Percentiles rank a stretch among this genome's conserved stretches.
These are phyloP conservation scores for Garrulus glandarius DNA, from an alignment of 2,797 vertebrate species.

Conservation along the genomic window DNA sequence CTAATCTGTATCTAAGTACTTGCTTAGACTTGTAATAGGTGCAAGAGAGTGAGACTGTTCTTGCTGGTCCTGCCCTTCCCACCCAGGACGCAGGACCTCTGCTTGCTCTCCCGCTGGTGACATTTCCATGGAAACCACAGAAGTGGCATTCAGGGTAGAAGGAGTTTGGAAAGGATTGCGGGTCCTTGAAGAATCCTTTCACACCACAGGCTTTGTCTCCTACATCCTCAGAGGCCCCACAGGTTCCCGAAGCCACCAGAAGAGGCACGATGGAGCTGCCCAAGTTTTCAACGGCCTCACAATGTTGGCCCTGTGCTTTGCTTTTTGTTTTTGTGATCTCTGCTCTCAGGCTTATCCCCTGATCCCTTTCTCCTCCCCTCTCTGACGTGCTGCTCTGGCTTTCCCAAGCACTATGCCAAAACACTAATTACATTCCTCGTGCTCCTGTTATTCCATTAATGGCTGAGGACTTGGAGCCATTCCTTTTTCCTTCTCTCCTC, in stretches of 20 bases:
- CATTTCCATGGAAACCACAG: neutral
- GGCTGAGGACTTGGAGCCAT: neutral
- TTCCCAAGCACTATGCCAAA: constrained; percentile 50
- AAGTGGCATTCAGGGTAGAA: neutral
- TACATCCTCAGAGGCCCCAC: neutral
- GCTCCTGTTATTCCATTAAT: neutral
- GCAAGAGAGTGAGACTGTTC: neutral
- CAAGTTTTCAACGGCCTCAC: neutral
- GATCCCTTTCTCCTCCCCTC: constrained; percentile 11
- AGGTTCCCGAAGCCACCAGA: neutral
- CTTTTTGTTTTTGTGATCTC: constrained; percentile 23
- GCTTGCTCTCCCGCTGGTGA: fast-evolving
- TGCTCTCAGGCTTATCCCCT: constrained; percentile 10
- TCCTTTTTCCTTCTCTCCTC: neutral
- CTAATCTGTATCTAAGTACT: neutral
- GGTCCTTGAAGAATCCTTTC: neutral
- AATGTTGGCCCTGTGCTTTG: neutral
- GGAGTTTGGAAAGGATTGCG: neutral
- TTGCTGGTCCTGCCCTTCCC: neutral
- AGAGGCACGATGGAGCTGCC: neutral
- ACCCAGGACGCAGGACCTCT: fast-evolving
- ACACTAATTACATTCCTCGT: neutral
- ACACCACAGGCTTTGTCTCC: neutral
- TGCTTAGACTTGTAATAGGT: neutral
- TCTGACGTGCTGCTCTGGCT: neutral